Evolutionary conservation across 2,113 vertebrate genomes (phyloP), one percentile per base, ranked within the genome.

Genomic region (Scartelaos histophorus): DNA sequence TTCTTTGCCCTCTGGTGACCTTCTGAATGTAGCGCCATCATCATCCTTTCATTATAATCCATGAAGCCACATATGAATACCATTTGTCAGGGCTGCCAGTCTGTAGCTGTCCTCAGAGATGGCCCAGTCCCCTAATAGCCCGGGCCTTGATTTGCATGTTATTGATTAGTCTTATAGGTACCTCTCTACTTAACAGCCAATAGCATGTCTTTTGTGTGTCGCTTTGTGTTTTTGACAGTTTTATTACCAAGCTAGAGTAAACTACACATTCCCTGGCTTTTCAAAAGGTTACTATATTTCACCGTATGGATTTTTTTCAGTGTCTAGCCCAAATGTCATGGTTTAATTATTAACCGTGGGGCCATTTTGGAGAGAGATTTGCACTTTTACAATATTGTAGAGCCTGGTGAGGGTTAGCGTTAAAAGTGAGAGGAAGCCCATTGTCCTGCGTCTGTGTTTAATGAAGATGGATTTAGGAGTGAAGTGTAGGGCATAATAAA

Each of bases 301-400:
- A 90, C 81, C 86, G 81, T 92, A 91, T 92, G 81, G 90, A 93
- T 93, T 91, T 93, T 86, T 88, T 85, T 19, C 56, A 70, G 84
- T 89, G 88, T 89, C 84, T 88, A 65, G 75, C 68, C 84, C 84
- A 94, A 94, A 93, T 93, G 90, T 92, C 92, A 92, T 69, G 77
- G 89, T 70, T 92, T 91, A 92, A 93, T 93, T 93, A 93, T 94
- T 93, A 93, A 92, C 91, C 70, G 76, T 66, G 84, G 84, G 78
- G 82, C 75, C 88, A 72, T 90, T 89, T 85, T 82, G 69, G 81
- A 87, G 82, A 78, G 85, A 91, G 88, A 90, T 89, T 92, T 87
- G 76, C 81, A 88, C 83, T 88, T 92, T 90, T 90, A 91, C 86
- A 88, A 91, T 89, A 87, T 89, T 86, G 80, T 79, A 66, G 72